Evolutionary conservation across 2,888 invertebrate species (phyloP), one percentile per base, ranked within the genome.

Genomic region (Clostera curtula): DNA sequence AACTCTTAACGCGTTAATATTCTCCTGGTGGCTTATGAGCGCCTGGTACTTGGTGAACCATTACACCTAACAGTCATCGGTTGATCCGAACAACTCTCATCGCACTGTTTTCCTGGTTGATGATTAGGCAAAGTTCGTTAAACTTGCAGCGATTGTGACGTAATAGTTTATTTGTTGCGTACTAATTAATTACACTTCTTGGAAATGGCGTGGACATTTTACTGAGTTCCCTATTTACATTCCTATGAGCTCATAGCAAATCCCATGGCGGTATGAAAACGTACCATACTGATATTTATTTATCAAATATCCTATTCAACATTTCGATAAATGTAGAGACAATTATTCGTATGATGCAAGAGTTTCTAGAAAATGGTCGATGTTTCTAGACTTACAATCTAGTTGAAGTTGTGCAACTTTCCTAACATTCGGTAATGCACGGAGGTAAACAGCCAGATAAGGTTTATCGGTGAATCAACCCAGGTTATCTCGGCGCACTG

Each of bases 391-490:
- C 4, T 3, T 14, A 15, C 12, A 18, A 19, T 19, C 15, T 11
- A 19, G 33, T 37, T 23, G 25, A 44, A 40, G 49, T 56, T 54
- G 40, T 55, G 52, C 58, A 55, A 55, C 44, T 25, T 20, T 5
- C 31, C 35, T 25, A 40, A 43, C 38, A 52, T 53, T 43, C 31
- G 39, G 40, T 53, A 55, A 52, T 63, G 56, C 54, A 57, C 45
- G 49, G 48, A 55, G 61, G 60, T 61, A 57, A 55, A 61, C 42
- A 40, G 56, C 45, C 36, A 31, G 63, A 63, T 59, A 64, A 52
- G 46, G 46, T 59, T 66, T 77, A 77, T 79, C 79, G 73, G 76
- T 56, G 61, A 66, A 61, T 72, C 61, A 73, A 66, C 75, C 59
- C 56, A 47, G 36, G 30, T 14, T 43, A 61, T 56, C 56, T 41